These are phyloP conservation scores for Rallus limicola DNA, from an alignment of 2,113 vertebrate species.

Conservation along the genomic window DNA sequence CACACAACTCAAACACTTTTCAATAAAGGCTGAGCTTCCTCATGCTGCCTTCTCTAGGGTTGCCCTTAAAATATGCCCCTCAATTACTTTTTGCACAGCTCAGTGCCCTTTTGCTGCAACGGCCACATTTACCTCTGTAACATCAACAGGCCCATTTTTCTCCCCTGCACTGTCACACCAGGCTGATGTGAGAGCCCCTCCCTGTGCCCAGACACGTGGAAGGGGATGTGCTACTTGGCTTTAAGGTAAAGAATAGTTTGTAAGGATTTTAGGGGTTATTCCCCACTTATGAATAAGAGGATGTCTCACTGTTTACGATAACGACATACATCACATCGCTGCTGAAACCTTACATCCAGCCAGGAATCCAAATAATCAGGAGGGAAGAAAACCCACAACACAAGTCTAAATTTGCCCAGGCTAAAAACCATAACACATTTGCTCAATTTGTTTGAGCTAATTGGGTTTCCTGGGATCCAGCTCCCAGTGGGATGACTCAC, in stretches of 20 bases:
- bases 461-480: slow-evolving; percentile 63
- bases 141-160: not conserved
- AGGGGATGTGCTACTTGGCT: not conserved
- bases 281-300: not conserved
- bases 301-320: not conserved
- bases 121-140: not conserved
- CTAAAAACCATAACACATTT: slow-evolving; percentile 23
- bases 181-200: not conserved
- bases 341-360: not conserved
- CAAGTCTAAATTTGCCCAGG: slow-evolving; percentile 17
- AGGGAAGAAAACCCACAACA: not conserved
- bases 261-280: not conserved
- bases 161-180: not conserved
- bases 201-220: not conserved
- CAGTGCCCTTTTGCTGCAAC: not conserved
- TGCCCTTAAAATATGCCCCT: not conserved
- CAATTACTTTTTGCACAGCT: not conserved
- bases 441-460: slow-evolving; percentile 63
- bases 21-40: not conserved
- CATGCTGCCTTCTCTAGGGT: not conserved
- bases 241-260: not conserved
- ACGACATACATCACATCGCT: accelerated
- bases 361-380: slow-evolving; percentile 1
- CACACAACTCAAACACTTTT: not conserved
- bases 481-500: slow-evolving; percentile 22